A percentile compares a stretch with the other conserved stretches of the same genome.
These are phyloP conservation scores for Ceyx erithaca DNA, from an alignment of 2,797 vertebrate species.

Conservation along the genomic window DNA sequence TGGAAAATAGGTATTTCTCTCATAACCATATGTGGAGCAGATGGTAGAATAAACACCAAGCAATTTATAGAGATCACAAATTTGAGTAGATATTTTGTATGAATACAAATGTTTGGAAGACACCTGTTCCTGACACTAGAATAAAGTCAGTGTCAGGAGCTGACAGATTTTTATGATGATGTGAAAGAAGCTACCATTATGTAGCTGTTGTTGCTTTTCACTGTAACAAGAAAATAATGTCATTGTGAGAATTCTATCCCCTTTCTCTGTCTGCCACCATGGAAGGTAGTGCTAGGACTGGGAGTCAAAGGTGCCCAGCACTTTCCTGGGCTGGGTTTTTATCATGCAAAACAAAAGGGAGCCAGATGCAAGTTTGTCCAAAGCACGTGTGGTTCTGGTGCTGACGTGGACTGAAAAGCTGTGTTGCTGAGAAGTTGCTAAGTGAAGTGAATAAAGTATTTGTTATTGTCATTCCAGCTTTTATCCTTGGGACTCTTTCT, in stretches of 20 bases:
- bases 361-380: not conserved
- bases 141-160: not conserved
- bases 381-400: not conserved
- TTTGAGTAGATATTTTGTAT: not conserved
- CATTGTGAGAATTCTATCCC: not conserved
- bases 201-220: not conserved
- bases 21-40: not conserved
- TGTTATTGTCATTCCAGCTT: not conserved
- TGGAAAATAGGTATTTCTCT: not conserved
- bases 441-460: not conserved
- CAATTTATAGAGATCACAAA: not conserved
- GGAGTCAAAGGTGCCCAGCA: not conserved
- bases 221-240: not conserved
- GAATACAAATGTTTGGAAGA: not conserved
- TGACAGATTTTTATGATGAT: not conserved
- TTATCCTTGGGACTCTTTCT: not conserved
- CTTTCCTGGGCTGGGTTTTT: not conserved
- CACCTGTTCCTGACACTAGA: constrained; percentile 19
- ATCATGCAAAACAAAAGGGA: not conserved
- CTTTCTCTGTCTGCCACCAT: not conserved
- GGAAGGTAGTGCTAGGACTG: not conserved
- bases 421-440: not conserved
- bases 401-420: not conserved
- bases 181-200: not conserved
- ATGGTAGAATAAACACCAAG: constrained; percentile 3